Conservation (phyloP, 2,797 vertebrate species). For the Benthosema pterotum region DNA sequence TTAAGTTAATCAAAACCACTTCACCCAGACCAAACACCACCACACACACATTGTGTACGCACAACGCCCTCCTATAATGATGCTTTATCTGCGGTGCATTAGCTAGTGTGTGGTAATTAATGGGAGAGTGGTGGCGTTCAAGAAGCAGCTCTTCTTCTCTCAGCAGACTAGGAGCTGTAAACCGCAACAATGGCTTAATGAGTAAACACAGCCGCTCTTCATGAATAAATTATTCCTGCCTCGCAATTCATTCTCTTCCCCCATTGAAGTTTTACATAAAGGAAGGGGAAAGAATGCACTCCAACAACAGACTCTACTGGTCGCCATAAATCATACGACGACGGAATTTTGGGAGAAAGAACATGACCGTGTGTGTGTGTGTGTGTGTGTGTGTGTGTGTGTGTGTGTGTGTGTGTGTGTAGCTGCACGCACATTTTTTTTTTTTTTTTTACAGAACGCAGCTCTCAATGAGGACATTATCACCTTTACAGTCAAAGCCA, state of each 20-base stretch:
- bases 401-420: no score
- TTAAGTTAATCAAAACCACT: not conserved
- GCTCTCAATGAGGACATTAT: no score
- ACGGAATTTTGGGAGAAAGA: constrained; percentile 18
- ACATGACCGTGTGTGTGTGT: constrained; percentile 22
- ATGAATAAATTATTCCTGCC: constrained; percentile 79
- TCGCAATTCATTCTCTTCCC: constrained; percentile 73
- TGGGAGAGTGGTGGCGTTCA: constrained; percentile 68
- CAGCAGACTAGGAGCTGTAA: constrained; percentile 68
- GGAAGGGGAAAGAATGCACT: constrained; percentile 5
- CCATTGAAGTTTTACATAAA: constrained; percentile 52
- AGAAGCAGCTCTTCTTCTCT: constrained; percentile 72
- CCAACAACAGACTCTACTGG: constrained; percentile 39
- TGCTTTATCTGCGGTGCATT: constrained; percentile 73
- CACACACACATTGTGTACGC: constrained; percentile 11
- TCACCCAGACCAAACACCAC: not conserved
- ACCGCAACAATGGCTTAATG: constrained; percentile 78
- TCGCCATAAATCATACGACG: constrained; percentile 71
- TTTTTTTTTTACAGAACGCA: no score
- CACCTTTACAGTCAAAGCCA: no score
- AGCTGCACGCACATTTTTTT: no score
- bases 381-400: constrained; percentile 8
- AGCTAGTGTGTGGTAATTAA: constrained; percentile 77
- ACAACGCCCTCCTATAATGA: constrained; percentile 70
- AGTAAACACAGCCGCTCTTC: constrained; percentile 74